Evolutionary conservation across 1,140 invertebrate species (phyloP), one percentile per base, ranked within the genome.

Genomic region (Lasioglossum baleicum): DNA sequence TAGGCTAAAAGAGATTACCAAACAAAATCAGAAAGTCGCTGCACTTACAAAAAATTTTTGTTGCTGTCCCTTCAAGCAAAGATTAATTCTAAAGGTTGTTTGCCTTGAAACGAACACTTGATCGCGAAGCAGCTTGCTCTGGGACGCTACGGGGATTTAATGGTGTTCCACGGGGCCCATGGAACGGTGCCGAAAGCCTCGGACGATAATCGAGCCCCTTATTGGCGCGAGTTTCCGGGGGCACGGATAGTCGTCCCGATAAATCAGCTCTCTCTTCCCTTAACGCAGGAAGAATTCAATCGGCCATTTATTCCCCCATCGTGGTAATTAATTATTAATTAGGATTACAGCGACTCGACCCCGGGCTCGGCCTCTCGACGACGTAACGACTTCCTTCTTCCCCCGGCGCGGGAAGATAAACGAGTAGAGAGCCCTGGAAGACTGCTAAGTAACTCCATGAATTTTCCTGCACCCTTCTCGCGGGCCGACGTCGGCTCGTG

Each of bases 381-480:
- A 77, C 84, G 66, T 85, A 88, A 83, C 75, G 82, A 79, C 85
- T 88, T 87, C 83, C 84, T 85, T 82, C 81, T 83, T 75, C 68
- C 64, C 48, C 71, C 58, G 40, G 71, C 74, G 71, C 68, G 13
- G 58, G 56, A 84, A 90, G 88, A 89, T 90, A 90, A 91, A 90
- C 88, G 89, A 89, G 86, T 87, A 85, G 89, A 85, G 89, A 85
- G 15, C 51, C 88, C n/a, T 66, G 60, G 73, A 69, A 81, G 84
- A 70, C 73, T 79, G 88, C 87, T 89, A 88, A 91, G 90, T 90
- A 90, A 91, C 87, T 91, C 90, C 87, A 92, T 91, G 91, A 92
- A 92, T 92, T 92, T 92, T 91, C 91, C 90, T 86, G 87, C 85
- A 78, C 87, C 87, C 87, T 87, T 87, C 35, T 35, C 35, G 35